phyloP scores from a whole-genome alignment of 2,797 vertebrate genomes.

The Halcyon smyrnensis region DNA sequence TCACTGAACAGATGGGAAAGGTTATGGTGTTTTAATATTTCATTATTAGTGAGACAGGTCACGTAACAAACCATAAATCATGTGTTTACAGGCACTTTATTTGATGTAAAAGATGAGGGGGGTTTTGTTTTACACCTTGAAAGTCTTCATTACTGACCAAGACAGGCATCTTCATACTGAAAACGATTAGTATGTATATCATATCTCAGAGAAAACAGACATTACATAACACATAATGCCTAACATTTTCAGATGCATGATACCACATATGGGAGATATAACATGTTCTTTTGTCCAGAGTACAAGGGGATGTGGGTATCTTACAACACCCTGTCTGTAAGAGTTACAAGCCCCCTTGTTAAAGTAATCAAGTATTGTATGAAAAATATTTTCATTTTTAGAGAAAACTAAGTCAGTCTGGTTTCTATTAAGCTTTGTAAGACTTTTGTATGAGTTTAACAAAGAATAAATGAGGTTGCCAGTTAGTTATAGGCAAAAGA shows the following conservation, averaged over 20 bases:
- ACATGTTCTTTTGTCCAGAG: accelerated
- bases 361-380: background rate
- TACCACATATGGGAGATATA: background rate
- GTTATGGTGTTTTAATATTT: slow-evolving; percentile 50
- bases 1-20: slow-evolving; percentile 68
- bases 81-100: slow-evolving; percentile 42
- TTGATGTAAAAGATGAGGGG: slow-evolving; percentile 9
- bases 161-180: background rate
- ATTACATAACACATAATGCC: background rate
- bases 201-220: background rate
- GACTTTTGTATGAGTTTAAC: background rate
- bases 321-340: background rate
- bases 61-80: slow-evolving; percentile 47
- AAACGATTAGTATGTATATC: slow-evolving; percentile 20
- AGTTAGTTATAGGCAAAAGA: background rate
- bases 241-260: background rate
- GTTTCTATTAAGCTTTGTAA: background rate
- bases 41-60: slow-evolving; percentile 51
- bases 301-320: background rate
- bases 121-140: background rate
- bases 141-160: slow-evolving; percentile 24
- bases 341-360: background rate
- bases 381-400: background rate
- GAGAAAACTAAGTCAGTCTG: background rate
- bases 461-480: background rate